These are phyloP conservation scores for Seriola quinqueradiata DNA, from an alignment of 2,113 vertebrate species.

Conservation along the genomic window DNA sequence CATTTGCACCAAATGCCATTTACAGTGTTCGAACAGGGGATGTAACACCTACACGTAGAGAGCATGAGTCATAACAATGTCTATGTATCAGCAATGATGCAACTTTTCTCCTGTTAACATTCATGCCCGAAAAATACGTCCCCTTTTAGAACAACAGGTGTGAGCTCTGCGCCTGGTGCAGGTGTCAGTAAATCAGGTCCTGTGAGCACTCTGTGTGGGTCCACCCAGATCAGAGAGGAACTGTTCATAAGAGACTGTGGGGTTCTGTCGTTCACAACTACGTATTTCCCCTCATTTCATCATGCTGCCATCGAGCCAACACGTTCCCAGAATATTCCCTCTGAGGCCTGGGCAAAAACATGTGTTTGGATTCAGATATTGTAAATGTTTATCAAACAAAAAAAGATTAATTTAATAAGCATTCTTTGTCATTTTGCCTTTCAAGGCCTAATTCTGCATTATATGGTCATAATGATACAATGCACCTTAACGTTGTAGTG, in stretches of 20 bases:
- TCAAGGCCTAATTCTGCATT: background rate
- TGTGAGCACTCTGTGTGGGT: slow-evolving; percentile 57
- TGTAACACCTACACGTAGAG: slow-evolving; percentile 46
- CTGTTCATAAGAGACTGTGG: slow-evolving; percentile 85
- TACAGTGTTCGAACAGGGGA: slow-evolving; percentile 47
- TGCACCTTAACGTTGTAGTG: background rate
- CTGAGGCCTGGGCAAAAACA: slow-evolving; percentile 57
- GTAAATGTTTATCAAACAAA: slow-evolving; percentile 23
- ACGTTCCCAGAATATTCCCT: slow-evolving; percentile 44
- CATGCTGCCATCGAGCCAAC: slow-evolving; percentile 62
- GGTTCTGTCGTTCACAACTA: slow-evolving; percentile 84
- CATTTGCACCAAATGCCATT: slow-evolving; percentile 59
- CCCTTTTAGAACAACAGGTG: slow-evolving; percentile 65
- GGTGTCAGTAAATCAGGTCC: slow-evolving; percentile 54
- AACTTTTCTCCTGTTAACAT: slow-evolving; percentile 52
- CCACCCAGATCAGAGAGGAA: slow-evolving; percentile 72
- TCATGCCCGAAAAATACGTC: slow-evolving; percentile 38
- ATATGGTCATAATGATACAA: slow-evolving; percentile 7
- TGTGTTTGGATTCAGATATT: slow-evolving; percentile 10
- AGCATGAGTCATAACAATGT: slow-evolving; percentile 51
- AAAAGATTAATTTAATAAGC: background rate
- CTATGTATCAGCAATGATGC: slow-evolving; percentile 45
- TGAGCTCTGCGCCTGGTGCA: slow-evolving; percentile 68
- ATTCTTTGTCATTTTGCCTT: background rate
- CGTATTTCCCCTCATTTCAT: slow-evolving; percentile 78